These are phyloP conservation scores for Microplitis mediator DNA, from an alignment of 1,140 invertebrate genomes.

Conservation along the genomic window DNA sequence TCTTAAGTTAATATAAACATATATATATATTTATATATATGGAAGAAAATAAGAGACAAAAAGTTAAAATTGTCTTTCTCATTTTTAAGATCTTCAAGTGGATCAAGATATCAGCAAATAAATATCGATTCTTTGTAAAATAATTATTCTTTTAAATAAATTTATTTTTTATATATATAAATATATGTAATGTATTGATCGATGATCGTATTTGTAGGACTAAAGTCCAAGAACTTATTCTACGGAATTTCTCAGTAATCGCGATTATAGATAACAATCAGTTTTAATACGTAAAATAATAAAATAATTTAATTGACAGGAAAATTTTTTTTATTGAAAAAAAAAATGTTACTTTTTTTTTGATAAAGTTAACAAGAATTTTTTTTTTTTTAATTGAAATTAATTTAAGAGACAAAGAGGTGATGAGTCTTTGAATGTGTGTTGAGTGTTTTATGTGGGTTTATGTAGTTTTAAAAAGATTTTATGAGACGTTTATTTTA, in stretches of 20 bases:
- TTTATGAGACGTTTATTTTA: slow-evolving; percentile 4
- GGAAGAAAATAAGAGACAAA: not conserved
- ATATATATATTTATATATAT: not conserved
- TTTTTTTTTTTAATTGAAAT: not conserved
- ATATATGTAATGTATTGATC: not conserved
- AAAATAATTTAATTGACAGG: not conserved
- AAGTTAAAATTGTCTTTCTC: not conserved
- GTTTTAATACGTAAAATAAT: not conserved
- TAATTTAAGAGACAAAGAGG: not conserved
- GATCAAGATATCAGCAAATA: slow-evolving; percentile 16
- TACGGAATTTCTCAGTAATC: not conserved
- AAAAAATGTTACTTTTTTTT: too few relatives aligned
- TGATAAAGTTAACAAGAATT: not conserved
- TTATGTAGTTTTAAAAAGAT: not conserved
- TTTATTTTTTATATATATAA: not conserved
- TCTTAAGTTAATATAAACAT: too few relatives aligned
- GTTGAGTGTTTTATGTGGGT: not conserved
- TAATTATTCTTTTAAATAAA: not conserved
- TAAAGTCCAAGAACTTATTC: slow-evolving; percentile 13
- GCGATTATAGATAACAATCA: slow-evolving; percentile 10
- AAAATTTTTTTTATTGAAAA: not conserved
- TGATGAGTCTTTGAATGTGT: not conserved
- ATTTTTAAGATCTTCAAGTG: slow-evolving; percentile 15
- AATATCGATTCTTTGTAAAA: not conserved
- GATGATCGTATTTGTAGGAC: not conserved